Evolutionary conservation across 2,113 vertebrate species (phyloP), one percentile per base, ranked within the genome.

Genomic region (Oryzias melastigma): DNA sequence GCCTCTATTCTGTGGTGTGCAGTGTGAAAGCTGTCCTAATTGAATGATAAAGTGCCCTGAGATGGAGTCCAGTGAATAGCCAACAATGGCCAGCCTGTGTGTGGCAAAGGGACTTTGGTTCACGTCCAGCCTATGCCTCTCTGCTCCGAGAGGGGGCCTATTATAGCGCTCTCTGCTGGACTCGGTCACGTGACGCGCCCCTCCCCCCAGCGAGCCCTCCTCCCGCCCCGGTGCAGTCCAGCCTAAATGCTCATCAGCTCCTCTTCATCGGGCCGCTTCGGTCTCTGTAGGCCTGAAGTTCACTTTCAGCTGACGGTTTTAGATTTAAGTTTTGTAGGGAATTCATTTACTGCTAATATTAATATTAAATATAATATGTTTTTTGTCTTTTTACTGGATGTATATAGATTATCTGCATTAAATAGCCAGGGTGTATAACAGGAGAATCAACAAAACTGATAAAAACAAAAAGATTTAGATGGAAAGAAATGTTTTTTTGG

Each of bases 21-120:
- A 77, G 84, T 91, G 91, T 93, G 92, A 92, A 93, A 91, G 90
- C 88, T 91, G 92, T 92, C 91, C 91, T 93, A 92, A 93, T 93
- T 92, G 91, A 93, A 93, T 92, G 92, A 92, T 93, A 92, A 93
- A 92, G 91, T 92, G 91, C 79, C 84, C 86, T 25, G 88, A 90
- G 91, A 92, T 91, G 89, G 92, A 91, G 87, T 91, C 79, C 84
- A 81, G 81, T 91, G 91, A 92, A 92, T 91, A 76, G 90, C 51
- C 88, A 92, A 93, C 92, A 93, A 93, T 90, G 87, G 81, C 65
- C 86, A 73, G 88, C 90, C 91, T 93, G 92, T 93, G 92, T 93
- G 92, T 92, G 92, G 91, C 88, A 90, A 84, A 88, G 90, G 84
- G 90, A 78, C 90, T 91, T 89, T 91, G 92, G 91, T 91, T 85